Percentiles rank a stretch among this genome's conserved stretches.
Evolutionary conservation across 2,113 vertebrate genomes (phyloP).

Genomic region (Phrynocephalus versicolor): DNA sequence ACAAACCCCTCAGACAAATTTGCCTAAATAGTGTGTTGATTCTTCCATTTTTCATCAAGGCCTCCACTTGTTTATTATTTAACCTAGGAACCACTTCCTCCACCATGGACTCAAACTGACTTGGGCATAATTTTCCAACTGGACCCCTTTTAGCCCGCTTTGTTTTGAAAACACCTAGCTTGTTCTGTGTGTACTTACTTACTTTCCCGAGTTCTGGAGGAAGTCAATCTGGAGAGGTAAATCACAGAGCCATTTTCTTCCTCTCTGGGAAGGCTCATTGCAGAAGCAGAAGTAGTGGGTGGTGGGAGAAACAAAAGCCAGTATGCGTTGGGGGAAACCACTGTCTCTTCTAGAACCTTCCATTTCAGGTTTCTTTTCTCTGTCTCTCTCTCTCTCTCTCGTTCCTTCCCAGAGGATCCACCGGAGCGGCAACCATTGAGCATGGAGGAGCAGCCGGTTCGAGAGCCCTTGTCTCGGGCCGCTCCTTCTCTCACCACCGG

Average conservation of each 20-base stretch:
- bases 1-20: no score
- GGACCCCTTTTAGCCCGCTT: no score
- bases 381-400: slow-evolving; percentile 1
- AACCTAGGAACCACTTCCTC: no score
- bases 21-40: no score
- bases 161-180: no score
- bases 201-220: no score
- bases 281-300: not conserved
- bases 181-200: no score
- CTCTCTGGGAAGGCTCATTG: not conserved
- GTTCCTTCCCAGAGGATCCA: slow-evolving; percentile 43
- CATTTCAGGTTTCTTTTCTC: not conserved
- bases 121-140: no score
- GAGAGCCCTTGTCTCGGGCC: slow-evolving; percentile 40
- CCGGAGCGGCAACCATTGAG: slow-evolving; percentile 43
- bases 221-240: not conserved
- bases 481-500: not conserved
- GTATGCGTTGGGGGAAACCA: not conserved
- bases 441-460: slow-evolving; percentile 53
- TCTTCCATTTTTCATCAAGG: no score
- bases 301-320: not conserved
- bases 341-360: not conserved
- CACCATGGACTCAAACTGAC: no score
- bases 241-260: not conserved
- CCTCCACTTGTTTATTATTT: no score